Evolutionary conservation across 2,888 invertebrate species (phyloP).

Genomic region (Frankliniella intonsa): DNA sequence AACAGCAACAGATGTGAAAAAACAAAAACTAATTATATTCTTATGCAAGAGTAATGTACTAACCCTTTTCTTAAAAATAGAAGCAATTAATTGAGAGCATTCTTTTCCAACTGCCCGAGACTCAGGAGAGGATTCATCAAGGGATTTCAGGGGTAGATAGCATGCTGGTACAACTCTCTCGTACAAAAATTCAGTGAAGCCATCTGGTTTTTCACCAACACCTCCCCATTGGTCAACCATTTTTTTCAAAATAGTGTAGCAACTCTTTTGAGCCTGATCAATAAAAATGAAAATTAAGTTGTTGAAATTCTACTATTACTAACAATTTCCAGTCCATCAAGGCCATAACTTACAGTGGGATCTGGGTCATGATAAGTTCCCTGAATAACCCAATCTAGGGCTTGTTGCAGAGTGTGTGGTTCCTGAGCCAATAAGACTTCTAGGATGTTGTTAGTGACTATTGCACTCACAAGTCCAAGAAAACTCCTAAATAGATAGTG

Average conservation of each 20-base stretch:
- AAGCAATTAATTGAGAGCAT: slow-evolving; percentile 37
- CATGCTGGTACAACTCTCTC: slow-evolving; percentile 52
- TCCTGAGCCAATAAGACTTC: slow-evolving; percentile 46
- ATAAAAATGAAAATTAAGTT: slow-evolving; percentile 28
- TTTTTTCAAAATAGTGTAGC: slow-evolving; percentile 48
- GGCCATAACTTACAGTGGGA: slow-evolving; percentile 44
- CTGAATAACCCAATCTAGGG: slow-evolving; percentile 50
- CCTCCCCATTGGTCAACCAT: slow-evolving; percentile 50
- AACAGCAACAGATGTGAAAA: slow-evolving; percentile 5
- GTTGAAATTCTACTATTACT: not conserved
- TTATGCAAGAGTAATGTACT: slow-evolving; percentile 30
- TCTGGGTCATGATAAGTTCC: slow-evolving; percentile 51
- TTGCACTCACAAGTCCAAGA: slow-evolving; percentile 49
- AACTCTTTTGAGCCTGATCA: slow-evolving; percentile 49
- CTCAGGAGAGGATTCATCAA: slow-evolving; percentile 47
- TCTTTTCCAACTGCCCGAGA: slow-evolving; percentile 12
- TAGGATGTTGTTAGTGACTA: slow-evolving; percentile 49
- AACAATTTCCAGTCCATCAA: not conserved
- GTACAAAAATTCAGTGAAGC: slow-evolving; percentile 51
- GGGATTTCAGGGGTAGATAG: slow-evolving; percentile 50
- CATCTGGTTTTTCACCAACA: slow-evolving; percentile 44
- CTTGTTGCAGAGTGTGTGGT: slow-evolving; percentile 42
- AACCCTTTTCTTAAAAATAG: slow-evolving; percentile 42
- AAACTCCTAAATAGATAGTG: slow-evolving; percentile 49
- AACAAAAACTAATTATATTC: not conserved